Conservation (phyloP, 2,888 invertebrate genomes). For the Dione juno region DNA sequence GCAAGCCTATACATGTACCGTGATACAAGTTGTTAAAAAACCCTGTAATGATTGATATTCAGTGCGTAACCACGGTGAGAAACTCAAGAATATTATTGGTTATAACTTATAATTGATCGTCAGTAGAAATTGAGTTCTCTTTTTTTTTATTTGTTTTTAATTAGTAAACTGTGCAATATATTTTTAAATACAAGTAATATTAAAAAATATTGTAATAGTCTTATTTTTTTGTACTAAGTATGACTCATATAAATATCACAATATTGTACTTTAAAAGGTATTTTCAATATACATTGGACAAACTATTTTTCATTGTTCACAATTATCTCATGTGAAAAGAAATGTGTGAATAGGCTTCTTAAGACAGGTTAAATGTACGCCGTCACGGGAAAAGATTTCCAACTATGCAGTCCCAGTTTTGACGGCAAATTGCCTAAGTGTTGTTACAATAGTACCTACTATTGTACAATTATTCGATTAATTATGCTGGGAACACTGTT, state of each 20-base stretch:
- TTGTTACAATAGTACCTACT: conserved; percentile 32
- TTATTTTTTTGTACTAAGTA: neutral
- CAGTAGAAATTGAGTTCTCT: too few species aligned
- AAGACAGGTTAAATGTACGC: conserved; percentile 42
- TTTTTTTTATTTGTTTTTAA: too few species aligned
- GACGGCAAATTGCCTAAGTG: conserved; percentile 52
- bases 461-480: conserved; percentile 39
- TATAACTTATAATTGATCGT: too few species aligned
- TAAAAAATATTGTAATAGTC: too few species aligned
- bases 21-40: neutral
- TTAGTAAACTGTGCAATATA: too few species aligned
- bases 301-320: conserved; percentile 15
- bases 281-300: conserved; percentile 3
- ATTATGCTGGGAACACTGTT: conserved; percentile 47
- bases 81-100: neutral
- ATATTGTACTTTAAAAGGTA: neutral
- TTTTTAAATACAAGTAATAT: too few species aligned
- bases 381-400: conserved; percentile 78
- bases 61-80: neutral
- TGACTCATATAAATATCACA: neutral
- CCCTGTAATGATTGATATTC: neutral
- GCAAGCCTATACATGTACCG: neutral
- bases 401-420: conserved; percentile 65
- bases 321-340: conserved; percentile 25
- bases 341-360: conserved; percentile 32